Evolutionary conservation across 2,797 vertebrate genomes (phyloP).

Genomic region (Lagodon rhomboides): DNA sequence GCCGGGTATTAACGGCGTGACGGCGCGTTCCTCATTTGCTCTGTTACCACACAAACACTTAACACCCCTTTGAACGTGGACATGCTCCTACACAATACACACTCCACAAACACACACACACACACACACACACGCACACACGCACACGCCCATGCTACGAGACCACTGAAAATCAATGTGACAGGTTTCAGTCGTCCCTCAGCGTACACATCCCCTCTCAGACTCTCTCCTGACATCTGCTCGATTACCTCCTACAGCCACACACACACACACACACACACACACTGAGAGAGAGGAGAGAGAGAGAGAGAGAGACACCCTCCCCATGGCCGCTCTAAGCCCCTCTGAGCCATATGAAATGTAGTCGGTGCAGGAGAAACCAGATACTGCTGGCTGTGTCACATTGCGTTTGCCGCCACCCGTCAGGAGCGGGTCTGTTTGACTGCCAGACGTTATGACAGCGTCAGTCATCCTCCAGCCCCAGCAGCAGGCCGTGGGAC

Average conservation of each 20-base stretch:
- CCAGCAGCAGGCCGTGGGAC: slow-evolving; percentile 69
- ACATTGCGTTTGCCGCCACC: slow-evolving; percentile 83
- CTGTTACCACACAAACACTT: slow-evolving; percentile 50
- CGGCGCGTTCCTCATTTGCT: slow-evolving; percentile 48
- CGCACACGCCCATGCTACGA: slow-evolving; percentile 36
- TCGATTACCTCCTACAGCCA: slow-evolving; percentile 82
- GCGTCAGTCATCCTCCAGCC: slow-evolving; percentile 83
- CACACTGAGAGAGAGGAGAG: slow-evolving; percentile 16
- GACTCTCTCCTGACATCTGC: slow-evolving; percentile 84
- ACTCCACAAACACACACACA: slow-evolving; percentile 36
- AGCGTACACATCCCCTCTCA: slow-evolving; percentile 82
- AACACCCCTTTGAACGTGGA: slow-evolving; percentile 58
- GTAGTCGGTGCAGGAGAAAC: slow-evolving; percentile 82
- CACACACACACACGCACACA: slow-evolving; percentile 27
- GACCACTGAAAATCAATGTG: slow-evolving; percentile 84
- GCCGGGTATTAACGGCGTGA: not conserved
- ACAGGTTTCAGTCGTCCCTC: slow-evolving; percentile 85
- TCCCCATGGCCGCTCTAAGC: slow-evolving; percentile 80
- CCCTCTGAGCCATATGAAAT: slow-evolving; percentile 85
- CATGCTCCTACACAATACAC: slow-evolving; percentile 44
- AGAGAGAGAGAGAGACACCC: slow-evolving; percentile 32
- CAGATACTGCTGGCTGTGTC: slow-evolving; percentile 85
- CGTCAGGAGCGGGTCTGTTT: slow-evolving; percentile 75
- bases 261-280: slow-evolving; percentile 53
- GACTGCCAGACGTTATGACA: slow-evolving; percentile 84